phyloP scores from a whole-genome alignment of 2,797 vertebrate genomes.

The Alosa sapidissima region DNA sequence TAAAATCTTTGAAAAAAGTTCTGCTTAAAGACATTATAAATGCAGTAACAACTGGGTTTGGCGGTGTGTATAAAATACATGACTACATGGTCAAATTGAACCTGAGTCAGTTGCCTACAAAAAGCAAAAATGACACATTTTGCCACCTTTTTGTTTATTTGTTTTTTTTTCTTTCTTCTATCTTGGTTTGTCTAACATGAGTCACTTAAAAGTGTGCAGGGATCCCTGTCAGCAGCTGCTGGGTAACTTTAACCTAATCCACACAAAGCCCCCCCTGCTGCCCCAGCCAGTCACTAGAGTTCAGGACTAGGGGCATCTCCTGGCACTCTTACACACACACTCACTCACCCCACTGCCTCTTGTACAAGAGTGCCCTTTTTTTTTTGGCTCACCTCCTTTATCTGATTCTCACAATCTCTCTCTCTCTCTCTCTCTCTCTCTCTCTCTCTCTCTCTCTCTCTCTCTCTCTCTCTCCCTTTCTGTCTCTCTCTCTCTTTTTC shows the following conservation, averaged over 20 bases:
- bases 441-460: not conserved
- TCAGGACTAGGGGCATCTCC: not conserved
- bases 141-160: not conserved
- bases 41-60: not conserved
- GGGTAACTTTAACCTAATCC: conserved; percentile 43
- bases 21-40: not conserved
- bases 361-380: not conserved
- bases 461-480: too few relatives aligned
- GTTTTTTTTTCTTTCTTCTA: not conserved
- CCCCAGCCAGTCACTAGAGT: not conserved
- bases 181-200: conserved; percentile 19
- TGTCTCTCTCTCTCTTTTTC: not conserved
- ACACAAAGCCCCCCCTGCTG: not conserved
- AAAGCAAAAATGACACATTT: not conserved
- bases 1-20: too few relatives aligned
- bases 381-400: not conserved
- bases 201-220: conserved; percentile 23
- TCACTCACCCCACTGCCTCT: not conserved
- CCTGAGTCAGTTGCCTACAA: not conserved
- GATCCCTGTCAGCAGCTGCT: conserved; percentile 44
- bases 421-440: not conserved
- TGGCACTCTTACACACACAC: not conserved
- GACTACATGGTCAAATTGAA: too few relatives aligned
- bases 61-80: not conserved
- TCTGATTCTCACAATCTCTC: not conserved